A percentile compares a stretch with the other conserved stretches of the same genome.
These are phyloP conservation scores for Ethmia dodecea DNA, from an alignment of 2,888 invertebrate species.

Conservation along the genomic window DNA sequence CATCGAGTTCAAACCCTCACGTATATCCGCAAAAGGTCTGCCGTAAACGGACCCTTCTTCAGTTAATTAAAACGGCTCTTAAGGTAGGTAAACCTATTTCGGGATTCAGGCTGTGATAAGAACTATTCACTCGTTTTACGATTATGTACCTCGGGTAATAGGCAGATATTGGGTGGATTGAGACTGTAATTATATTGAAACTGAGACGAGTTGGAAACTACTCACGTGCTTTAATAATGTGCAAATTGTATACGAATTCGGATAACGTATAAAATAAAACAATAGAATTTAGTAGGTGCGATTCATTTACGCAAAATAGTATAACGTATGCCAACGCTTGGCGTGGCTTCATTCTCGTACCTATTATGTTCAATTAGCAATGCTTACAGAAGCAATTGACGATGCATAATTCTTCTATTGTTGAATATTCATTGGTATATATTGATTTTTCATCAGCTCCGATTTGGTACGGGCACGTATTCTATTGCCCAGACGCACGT, in stretches of 20 bases:
- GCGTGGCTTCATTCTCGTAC: no score
- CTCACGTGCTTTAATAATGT: no score
- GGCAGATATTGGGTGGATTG: no score
- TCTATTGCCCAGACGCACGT: slow-evolving; percentile 34
- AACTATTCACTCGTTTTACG: slow-evolving; percentile 31
- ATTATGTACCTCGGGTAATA: slow-evolving; percentile 22
- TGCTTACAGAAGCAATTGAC: slow-evolving; percentile 31
- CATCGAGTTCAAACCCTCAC: slow-evolving; percentile 12
- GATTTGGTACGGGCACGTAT: slow-evolving; percentile 31
- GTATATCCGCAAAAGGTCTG: slow-evolving; percentile 22
- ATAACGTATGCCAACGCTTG: no score
- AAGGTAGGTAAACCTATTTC: slow-evolving; percentile 45
- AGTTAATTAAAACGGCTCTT: slow-evolving; percentile 49
- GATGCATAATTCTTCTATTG: slow-evolving; percentile 31
- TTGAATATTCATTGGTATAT: slow-evolving; percentile 38
- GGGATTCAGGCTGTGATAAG: slow-evolving; percentile 27
- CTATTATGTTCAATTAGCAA: slow-evolving; percentile 21
- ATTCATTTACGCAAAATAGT: no score
- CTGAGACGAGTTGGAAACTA: no score
- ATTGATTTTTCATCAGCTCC: slow-evolving; percentile 40
- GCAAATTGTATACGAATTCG: no score
- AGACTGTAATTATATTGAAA: no score
- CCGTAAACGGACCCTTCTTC: slow-evolving; percentile 39
- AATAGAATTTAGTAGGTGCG: no score
- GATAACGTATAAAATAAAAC: no score